Evolutionary conservation across 2,113 vertebrate species (phyloP), one percentile per base, ranked within the genome.

Genomic region (Forbesichthys agassizii): DNA sequence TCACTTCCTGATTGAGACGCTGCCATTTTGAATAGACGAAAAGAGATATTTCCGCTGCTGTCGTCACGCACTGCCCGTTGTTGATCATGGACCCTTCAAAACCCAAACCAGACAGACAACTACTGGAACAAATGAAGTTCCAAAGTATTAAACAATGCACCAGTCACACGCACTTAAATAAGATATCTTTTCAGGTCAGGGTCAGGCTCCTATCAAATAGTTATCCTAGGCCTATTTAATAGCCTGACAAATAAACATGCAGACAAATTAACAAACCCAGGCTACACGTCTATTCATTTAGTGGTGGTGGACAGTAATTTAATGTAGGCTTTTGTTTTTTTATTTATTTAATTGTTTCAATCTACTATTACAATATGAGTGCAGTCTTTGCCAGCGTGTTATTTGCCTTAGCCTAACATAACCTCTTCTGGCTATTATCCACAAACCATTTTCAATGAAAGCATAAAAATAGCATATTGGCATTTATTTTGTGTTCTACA

Each of bases 11-110:
- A 89, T 90, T 87, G 68, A 89, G 82, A 86, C 84, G 91, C 77
- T 86, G 91, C 92, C 92, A 93, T 93, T 90, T 93, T 92, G 90
- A 93, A 91, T 71, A 88, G 4, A 64, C 80, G 86, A 89, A 79
- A 83, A 51, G 13, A 84, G 88, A 90, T 88, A 86, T 90, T 92
- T 92, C 91, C 91, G 91, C 80, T 78, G 81, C 68, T 88, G 88
- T 84, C 86, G 88, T 90, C 84, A 90, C 82, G 64, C 75, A 63
- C 33, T 27, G 58, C 71, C 67, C 66, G 78, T 79, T 71, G 80
- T 64, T 64, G 75, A 74, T 67, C 36, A 14, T 47, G 60, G 36
- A 61, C 36, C 36, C 60, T 61, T 16, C 3, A n/a, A 47, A 61
- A 2, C 3, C 60, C 9, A 9, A 48, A 59, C 61, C 75, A 69